A percentile compares a stretch with the other conserved stretches of the same genome.
These are phyloP conservation scores for Ptychochromis oligacanthus DNA, from an alignment of 2,113 vertebrate genomes.

Conservation along the genomic window DNA sequence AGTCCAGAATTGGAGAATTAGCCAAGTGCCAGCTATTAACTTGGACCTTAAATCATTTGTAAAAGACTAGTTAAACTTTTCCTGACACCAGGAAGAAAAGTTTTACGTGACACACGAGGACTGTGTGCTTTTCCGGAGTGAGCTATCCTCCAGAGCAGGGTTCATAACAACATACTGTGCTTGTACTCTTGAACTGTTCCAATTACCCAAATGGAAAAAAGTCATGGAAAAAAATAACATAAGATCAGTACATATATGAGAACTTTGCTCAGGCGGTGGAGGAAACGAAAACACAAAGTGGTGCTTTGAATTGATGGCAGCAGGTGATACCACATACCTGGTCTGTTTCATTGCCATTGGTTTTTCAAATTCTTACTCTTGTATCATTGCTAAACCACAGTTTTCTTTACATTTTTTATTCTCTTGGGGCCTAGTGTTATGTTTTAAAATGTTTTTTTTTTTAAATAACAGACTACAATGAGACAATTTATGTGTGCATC, in stretches of 20 bases:
- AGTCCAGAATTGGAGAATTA: not conserved
- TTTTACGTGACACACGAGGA: not conserved
- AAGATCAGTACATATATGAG: not conserved
- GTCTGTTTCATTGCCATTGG: slow-evolving; percentile 6
- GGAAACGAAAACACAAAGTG: not conserved
- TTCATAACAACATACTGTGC: not conserved
- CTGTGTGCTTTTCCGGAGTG: not conserved
- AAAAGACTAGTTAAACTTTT: slow-evolving; percentile 8
- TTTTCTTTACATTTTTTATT: not conserved
- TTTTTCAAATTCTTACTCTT: not conserved
- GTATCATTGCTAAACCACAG: not conserved
- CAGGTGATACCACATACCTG: not conserved
- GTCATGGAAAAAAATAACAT: not conserved
- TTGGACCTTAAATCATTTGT: slow-evolving; percentile 16
- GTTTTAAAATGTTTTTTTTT: not conserved
- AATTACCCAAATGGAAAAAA: not conserved
- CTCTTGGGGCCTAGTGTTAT: not conserved
- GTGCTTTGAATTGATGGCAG: slow-evolving; percentile 11
- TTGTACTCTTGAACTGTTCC: not conserved
- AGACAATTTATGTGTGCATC: not conserved
- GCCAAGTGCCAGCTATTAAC: not conserved
- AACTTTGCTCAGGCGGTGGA: not conserved
- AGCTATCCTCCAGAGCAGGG: not conserved
- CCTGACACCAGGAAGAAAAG: not conserved
- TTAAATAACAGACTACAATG: no score